phyloP scores from a whole-genome alignment of 2,113 vertebrate species.

The Cyprinodon brontotheroides region DNA sequence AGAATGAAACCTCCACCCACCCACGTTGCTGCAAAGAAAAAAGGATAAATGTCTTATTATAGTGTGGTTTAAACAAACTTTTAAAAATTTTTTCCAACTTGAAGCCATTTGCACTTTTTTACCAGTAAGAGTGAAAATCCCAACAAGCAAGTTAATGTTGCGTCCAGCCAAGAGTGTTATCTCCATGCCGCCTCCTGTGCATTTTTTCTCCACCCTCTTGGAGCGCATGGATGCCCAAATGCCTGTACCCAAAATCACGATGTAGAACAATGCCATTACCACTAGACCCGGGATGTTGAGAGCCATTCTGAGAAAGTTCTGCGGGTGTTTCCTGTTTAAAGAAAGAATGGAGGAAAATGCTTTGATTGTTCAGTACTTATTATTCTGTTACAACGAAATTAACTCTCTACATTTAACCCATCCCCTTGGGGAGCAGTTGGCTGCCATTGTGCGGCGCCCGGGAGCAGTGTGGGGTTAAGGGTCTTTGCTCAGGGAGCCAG shows the following conservation, averaged over 20 bases:
- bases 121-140: slow-evolving; percentile 79
- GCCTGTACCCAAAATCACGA: slow-evolving; percentile 78
- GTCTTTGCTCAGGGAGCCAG: too few species aligned
- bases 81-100: background rate
- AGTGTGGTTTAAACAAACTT: background rate
- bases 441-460: too few species aligned
- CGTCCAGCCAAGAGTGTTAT: slow-evolving; percentile 83
- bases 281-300: slow-evolving; percentile 74
- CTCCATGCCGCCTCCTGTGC: slow-evolving; percentile 75
- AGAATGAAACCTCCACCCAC: slow-evolving; percentile 87
- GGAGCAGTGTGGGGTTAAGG: too few species aligned
- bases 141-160: slow-evolving; percentile 80
- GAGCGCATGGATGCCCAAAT: slow-evolving; percentile 86
- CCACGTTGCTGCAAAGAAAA: slow-evolving; percentile 81
- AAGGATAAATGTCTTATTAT: background rate
- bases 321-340: slow-evolving; percentile 34
- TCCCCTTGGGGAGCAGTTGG: too few species aligned
- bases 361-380: background rate
- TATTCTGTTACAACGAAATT: too few species aligned
- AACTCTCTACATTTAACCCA: too few species aligned
- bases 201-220: slow-evolving; percentile 78
- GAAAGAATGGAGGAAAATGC: slow-evolving; percentile 3
- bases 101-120: background rate
- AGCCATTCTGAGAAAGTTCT: slow-evolving; percentile 45
- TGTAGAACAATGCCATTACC: slow-evolving; percentile 80